phyloP scores from a whole-genome alignment of 2,797 vertebrate species.

The Sandelia bainsii region DNA sequence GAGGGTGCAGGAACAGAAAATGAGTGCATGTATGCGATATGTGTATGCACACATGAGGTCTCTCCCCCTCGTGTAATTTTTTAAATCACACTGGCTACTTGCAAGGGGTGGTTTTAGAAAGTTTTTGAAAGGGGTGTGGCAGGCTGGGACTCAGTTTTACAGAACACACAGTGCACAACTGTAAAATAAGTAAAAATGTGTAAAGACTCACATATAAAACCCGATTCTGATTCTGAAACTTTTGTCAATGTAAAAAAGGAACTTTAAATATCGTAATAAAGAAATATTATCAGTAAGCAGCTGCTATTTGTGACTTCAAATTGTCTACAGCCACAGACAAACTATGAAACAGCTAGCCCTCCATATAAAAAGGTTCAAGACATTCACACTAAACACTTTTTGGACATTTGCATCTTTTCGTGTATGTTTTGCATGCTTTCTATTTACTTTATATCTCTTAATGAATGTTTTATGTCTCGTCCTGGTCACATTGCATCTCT shows the following conservation, averaged over 20 bases:
- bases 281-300: not conserved
- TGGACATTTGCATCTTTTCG: not conserved
- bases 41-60: constrained; percentile 18
- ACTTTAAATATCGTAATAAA: not conserved
- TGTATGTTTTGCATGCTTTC: too few relatives aligned
- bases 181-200: constrained; percentile 17
- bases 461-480: too few relatives aligned
- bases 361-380: too few relatives aligned
- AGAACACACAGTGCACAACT: too few relatives aligned
- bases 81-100: constrained; percentile 4
- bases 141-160: not conserved
- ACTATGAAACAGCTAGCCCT: too few relatives aligned
- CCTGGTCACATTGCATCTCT: not conserved
- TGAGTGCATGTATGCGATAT: constrained; percentile 22
- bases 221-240: not conserved
- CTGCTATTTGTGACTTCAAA: not conserved
- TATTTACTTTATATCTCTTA: not conserved
- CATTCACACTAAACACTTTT: too few relatives aligned
- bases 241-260: not conserved
- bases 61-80: constrained; percentile 32
- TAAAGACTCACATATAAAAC: constrained; percentile 11
- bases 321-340: too few relatives aligned
- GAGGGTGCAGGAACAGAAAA: constrained; percentile 12
- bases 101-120: not conserved
- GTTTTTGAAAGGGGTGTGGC: not conserved